Evolutionary conservation across 2,888 invertebrate genomes (phyloP), one percentile per base, ranked within the genome.

Genomic region (Biston betularia): DNA sequence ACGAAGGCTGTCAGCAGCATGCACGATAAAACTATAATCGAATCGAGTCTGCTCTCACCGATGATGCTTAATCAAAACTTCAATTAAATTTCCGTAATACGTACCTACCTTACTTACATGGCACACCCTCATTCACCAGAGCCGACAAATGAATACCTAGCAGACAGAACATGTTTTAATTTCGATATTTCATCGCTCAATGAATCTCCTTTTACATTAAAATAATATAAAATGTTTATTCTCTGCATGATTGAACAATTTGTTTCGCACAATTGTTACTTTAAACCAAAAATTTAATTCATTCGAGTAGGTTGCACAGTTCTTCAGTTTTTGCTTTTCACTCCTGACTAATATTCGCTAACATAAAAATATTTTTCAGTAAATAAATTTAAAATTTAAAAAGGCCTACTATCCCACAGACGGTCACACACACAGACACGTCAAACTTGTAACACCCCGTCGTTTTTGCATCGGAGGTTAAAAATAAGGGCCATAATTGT

Each of bases 61-160:
- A 89, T 88, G 88, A 87, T 88, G 84, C 83, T 88, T 90, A 88
- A 90, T 92, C 89, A 89, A 90, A 90, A 89, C 87, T 89, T 90
- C 89, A 91, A 91, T 91, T 91, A 91, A 90, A 90, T 89, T 89
- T 88, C 81, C 87, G 86, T 89, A 88, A 89, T 88, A 88, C 89
- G 38, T 38, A 38, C 38, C 38, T 38, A 38, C 38, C 6, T 38
- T 38, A 6, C 87, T 89, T 89, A 87, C 88, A 82, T 82, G 83
- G 81, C 76, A 78, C 79, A 79, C 77, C 79, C 82, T 83, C 86
- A 79, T 80, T 78, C 81, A 82, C 68, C 83, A 84, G 83, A 83
- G 78, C 78, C 78, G 83, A 80, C 85, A 87, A 87, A 89, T 89
- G 89, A 87, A 89, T 88, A 86, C 78, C 76, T 76, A 81, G 80